Evolutionary conservation across 2,888 invertebrate species (phyloP).

Genomic region (Cerastoderma edule): DNA sequence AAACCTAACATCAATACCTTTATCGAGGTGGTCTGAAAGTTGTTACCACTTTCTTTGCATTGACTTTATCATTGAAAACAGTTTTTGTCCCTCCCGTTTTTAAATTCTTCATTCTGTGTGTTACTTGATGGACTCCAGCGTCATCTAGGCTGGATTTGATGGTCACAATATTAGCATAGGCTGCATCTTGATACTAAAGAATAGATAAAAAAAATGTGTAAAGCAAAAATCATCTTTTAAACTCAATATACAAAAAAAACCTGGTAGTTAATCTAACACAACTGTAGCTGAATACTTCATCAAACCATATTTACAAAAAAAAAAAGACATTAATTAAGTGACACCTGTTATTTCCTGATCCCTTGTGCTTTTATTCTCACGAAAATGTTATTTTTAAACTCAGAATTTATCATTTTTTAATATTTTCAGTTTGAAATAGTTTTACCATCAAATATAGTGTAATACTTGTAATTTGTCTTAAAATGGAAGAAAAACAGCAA

Average conservation of each 20-base stretch:
- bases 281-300: too few species aligned
- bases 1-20: neutral
- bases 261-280: neutral
- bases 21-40: constrained; percentile 33
- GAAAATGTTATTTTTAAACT: too few species aligned
- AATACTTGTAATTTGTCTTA: too few species aligned
- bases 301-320: too few species aligned
- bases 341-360: too few species aligned
- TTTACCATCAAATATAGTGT: too few species aligned
- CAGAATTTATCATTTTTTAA: too few species aligned
- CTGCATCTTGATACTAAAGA: constrained; percentile 39
- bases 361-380: too few species aligned
- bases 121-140: constrained; percentile 45
- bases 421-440: too few species aligned
- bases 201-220: constrained; percentile 16
- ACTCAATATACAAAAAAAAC: neutral
- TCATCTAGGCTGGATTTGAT: constrained; percentile 50
- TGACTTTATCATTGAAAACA: constrained; percentile 44
- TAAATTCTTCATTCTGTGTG: constrained; percentile 56
- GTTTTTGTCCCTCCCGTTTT: constrained; percentile 51
- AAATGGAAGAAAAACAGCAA: too few species aligned
- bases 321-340: neutral
- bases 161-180: constrained; percentile 54
- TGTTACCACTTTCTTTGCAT: constrained; percentile 43
- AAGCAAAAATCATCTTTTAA: too few species aligned